These are phyloP conservation scores for Andrena praecox DNA, from an alignment of 2,888 invertebrate genomes.

Conservation along the genomic window DNA sequence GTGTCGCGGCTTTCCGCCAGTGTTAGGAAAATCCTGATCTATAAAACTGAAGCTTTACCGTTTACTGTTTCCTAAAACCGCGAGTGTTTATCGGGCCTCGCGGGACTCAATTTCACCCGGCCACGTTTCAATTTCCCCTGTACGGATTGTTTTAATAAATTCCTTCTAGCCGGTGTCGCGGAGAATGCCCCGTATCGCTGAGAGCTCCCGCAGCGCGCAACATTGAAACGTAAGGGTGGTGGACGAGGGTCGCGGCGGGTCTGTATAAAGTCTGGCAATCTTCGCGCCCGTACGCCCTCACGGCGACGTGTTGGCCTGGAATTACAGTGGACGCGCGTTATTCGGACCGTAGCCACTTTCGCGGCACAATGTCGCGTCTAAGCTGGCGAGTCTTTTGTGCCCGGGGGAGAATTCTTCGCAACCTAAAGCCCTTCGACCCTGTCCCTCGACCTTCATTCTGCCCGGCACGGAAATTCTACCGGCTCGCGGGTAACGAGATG, in stretches of 20 bases:
- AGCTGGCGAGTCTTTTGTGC: slow-evolving; percentile 41
- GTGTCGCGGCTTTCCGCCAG: no score
- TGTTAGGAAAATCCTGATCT: no score
- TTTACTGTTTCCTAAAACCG: neutral
- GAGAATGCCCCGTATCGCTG: neutral
- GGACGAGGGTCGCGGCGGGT: neutral
- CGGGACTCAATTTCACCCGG: neutral
- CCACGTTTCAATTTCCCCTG: neutral
- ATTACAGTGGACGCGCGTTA: slow-evolving; percentile 47
- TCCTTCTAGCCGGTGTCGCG: neutral
- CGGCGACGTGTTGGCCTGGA: slow-evolving; percentile 39
- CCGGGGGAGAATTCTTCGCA: slow-evolving; percentile 30
- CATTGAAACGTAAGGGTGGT: slow-evolving; percentile 16
- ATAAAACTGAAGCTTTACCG: neutral
- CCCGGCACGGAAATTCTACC: slow-evolving; percentile 41
- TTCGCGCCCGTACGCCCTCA: neutral
- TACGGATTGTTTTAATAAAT: neutral
- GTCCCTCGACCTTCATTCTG: slow-evolving; percentile 37
- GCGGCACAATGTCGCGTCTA: slow-evolving; percentile 45
- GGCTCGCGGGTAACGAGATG: slow-evolving; percentile 62
- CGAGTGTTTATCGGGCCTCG: neutral
- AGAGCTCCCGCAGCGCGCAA: neutral
- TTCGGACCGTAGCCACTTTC: slow-evolving; percentile 44
- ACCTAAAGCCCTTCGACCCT: slow-evolving; percentile 24
- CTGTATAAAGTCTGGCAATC: slow-evolving; percentile 27